Evolutionary conservation across 2,797 vertebrate genomes (phyloP), one percentile per base, ranked within the genome.

Genomic region (Cyclura pinguis): DNA sequence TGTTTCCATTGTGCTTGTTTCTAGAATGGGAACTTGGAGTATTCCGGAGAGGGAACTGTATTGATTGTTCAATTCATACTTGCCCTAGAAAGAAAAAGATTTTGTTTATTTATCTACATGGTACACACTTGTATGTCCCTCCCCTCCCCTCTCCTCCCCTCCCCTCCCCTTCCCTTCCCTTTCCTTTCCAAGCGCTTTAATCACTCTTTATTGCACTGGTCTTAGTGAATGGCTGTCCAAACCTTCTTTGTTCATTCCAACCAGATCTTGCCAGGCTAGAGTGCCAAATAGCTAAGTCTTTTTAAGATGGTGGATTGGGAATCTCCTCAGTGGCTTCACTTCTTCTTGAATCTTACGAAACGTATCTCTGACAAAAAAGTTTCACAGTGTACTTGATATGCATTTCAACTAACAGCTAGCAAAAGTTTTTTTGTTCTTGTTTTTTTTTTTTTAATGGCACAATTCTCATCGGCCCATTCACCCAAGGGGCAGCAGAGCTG

Each of bases 361-460:
- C 76, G 10, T 78, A 32, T 80, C 29, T 82, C 32, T 85, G 89
- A 72, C 69, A 47, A 72, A 88, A 85, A 47, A 52, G 4, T 62
- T 76, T 72, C 35, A 32, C 35, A 20, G 18, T 85, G 55, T 74
- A 89, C 18, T 55, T 52, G 42, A 76, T 89, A 84, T 91, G 76
- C 78, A 85, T 88, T 77, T 52, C 90, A 87, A 81, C 64, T 55
- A 38, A 78, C 55, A 83, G n/a, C 57, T 64, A 18, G 77, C 42
- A 89, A 57, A 91, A 62, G 55, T 85, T 91, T 4, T 47, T 47
- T n/a, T n/a, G n/a, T n/a, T n/a, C n/a, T n/a, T n/a, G n/a, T n/a
- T 47, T 2, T 47, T 47, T 47, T 47, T 2, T 47, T 47, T 47
- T 67, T 88, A 29, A 67, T 27, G 10, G 57, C 57, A 57, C 85